Percentiles rank a stretch among this genome's conserved stretches.
Conservation (phyloP, 2,113 vertebrate species). For the Alligator sinensis region DNA sequence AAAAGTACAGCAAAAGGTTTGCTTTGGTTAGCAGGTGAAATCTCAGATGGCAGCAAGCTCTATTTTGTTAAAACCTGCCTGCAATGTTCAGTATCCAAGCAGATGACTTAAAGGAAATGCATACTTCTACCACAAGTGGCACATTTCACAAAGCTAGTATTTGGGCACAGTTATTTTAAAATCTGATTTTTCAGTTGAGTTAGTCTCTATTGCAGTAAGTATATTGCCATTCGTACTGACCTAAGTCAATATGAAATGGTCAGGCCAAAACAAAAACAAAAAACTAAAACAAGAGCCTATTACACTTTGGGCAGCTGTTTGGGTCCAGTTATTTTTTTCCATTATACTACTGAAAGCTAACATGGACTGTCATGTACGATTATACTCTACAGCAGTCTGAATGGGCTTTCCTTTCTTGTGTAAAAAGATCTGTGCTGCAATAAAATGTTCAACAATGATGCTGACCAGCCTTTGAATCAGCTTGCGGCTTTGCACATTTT, state of each 20-base stretch:
- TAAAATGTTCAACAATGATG: background rate
- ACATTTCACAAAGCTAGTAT: constrained; percentile 40
- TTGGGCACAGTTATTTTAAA: constrained; percentile 26
- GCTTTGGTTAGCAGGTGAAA: constrained; percentile 14
- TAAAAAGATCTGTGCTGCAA: constrained; percentile 11
- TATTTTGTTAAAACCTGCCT: constrained; percentile 7
- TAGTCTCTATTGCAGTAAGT: constrained; percentile 7
- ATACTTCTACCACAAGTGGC: constrained; percentile 30
- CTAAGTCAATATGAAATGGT: constrained; percentile 11
- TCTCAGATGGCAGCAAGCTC: background rate
- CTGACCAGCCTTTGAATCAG: background rate
- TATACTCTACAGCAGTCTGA: constrained; percentile 35
- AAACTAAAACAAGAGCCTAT: constrained; percentile 61
- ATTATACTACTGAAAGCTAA: constrained; percentile 48
- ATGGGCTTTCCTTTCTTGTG: constrained; percentile 5
- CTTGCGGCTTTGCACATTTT: background rate
- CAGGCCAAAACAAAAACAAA: constrained; percentile 64
- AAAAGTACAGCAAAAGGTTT: background rate
- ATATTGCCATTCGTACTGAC: background rate
- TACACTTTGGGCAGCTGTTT: constrained; percentile 43
- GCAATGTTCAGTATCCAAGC: background rate
- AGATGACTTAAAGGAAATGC: constrained; percentile 6
- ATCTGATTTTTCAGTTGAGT: constrained; percentile 53
- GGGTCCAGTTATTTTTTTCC: constrained; percentile 17
- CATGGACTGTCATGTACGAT: constrained; percentile 49